Evolutionary conservation across 2,113 vertebrate species (phyloP).

Genomic region (Pygoscelis adeliae): DNA sequence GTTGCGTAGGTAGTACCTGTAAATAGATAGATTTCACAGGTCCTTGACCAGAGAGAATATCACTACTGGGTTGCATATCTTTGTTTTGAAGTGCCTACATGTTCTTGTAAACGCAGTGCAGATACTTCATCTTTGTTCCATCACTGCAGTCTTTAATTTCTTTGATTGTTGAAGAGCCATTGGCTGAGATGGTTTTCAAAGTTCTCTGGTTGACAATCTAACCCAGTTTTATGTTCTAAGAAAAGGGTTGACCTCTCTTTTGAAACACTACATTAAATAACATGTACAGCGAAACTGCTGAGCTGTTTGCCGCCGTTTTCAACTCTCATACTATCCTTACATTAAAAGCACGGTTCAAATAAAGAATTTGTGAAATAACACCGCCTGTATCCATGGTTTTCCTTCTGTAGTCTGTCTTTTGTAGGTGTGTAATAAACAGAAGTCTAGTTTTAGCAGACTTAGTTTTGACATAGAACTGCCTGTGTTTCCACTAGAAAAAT

Average conservation of each 20-base stretch:
- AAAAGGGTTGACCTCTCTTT: background rate
- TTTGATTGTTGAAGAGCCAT: background rate
- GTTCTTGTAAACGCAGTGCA: background rate
- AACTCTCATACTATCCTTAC: background rate
- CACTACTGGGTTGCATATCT: background rate
- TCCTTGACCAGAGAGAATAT: background rate
- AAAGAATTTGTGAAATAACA: background rate
- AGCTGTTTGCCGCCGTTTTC: background rate
- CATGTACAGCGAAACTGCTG: background rate
- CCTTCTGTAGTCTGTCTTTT: background rate
- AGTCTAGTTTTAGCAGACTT: background rate
- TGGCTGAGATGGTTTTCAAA: background rate
- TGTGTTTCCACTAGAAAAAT: background rate
- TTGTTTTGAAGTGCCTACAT: background rate
- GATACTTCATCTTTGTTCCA: background rate
- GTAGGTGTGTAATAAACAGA: background rate
- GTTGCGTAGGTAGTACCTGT: background rate
- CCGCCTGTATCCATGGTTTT: background rate
- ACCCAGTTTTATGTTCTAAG: background rate
- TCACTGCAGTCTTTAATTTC: background rate
- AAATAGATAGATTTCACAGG: background rate
- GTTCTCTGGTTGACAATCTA: background rate
- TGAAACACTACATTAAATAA: background rate
- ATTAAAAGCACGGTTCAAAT: background rate
- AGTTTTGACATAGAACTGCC: background rate